These are phyloP conservation scores for Sturmia bella DNA, from an alignment of 2,888 invertebrate species.

Conservation along the genomic window DNA sequence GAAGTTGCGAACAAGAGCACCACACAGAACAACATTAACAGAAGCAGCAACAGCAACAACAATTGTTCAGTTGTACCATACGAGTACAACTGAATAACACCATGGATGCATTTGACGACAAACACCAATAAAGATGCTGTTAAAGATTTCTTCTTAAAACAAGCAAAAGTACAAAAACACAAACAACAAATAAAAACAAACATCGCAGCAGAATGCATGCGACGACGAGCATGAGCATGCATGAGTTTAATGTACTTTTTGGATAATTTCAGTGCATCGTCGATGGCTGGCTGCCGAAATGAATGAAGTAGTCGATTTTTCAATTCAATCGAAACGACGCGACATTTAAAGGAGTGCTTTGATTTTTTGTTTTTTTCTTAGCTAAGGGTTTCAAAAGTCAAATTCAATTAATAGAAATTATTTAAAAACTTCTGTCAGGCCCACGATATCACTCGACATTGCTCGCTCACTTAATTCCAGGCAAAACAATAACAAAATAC, in stretches of 20 bases:
- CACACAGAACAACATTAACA: slow-evolving; percentile 38
- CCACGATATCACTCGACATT: too few relatives aligned
- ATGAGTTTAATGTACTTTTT: slow-evolving; percentile 59
- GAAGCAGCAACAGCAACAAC: slow-evolving; percentile 21
- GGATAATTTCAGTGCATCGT: slow-evolving; percentile 48
- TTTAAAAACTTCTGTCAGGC: too few relatives aligned
- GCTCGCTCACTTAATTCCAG: too few relatives aligned
- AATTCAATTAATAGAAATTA: too few relatives aligned
- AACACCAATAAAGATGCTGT: slow-evolving; percentile 55
- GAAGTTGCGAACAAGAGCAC: slow-evolving; percentile 66
- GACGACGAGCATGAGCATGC: slow-evolving; percentile 40
- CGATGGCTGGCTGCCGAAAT: slow-evolving; percentile 35
- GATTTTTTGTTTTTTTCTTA: not conserved
- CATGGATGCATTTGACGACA: slow-evolving; percentile 24
- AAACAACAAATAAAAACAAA: too few relatives aligned
- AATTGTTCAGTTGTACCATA: slow-evolving; percentile 33
- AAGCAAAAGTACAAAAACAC: slow-evolving; percentile 17
- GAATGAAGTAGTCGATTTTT: slow-evolving; percentile 52
- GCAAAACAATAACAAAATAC: too few relatives aligned
- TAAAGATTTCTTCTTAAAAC: slow-evolving; percentile 45
- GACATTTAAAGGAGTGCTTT: slow-evolving; percentile 9
- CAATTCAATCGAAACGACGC: slow-evolving; percentile 12
- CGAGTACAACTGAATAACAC: slow-evolving; percentile 45
- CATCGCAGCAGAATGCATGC: slow-evolving; percentile 48
- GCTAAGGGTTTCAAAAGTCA: too few relatives aligned